phyloP scores from a whole-genome alignment of 2,797 vertebrate species.

The Loriculus beryllinus region DNA sequence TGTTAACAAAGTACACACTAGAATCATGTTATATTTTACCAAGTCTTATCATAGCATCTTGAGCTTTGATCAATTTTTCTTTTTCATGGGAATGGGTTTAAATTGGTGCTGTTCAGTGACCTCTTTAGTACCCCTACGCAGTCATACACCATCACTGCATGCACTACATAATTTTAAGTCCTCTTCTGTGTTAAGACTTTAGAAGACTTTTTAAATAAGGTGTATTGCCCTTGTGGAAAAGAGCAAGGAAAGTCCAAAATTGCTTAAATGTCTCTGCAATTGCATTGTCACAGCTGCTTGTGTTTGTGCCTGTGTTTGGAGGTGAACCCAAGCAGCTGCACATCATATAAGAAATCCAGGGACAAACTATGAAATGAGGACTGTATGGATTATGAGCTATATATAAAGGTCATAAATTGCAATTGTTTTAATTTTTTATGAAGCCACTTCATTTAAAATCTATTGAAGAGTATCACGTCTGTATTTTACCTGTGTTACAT shows the following conservation, averaged over 20 bases:
- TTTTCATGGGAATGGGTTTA: background rate
- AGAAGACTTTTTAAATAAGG: background rate
- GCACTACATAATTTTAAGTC: background rate
- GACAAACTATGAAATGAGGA: background rate
- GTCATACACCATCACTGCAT: background rate
- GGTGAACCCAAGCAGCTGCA: background rate
- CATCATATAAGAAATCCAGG: background rate
- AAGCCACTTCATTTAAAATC: background rate
- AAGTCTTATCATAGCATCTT: background rate
- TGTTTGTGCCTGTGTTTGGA: background rate
- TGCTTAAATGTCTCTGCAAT: background rate
- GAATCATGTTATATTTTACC: background rate
- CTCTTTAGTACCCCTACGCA: background rate
- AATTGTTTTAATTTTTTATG: background rate
- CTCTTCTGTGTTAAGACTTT: background rate
- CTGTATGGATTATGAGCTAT: background rate
- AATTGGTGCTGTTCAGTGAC: background rate
- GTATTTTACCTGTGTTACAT: background rate
- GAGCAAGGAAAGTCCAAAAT: background rate
- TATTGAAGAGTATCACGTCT: background rate
- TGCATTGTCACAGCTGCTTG: background rate
- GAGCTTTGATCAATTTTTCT: background rate
- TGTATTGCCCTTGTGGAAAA: background rate
- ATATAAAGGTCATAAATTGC: background rate
- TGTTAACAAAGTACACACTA: background rate